Percentiles rank a stretch among this genome's conserved stretches.
phyloP scores from a whole-genome alignment of 2,113 vertebrate species.

The Psilopsiagon aurifrons region DNA sequence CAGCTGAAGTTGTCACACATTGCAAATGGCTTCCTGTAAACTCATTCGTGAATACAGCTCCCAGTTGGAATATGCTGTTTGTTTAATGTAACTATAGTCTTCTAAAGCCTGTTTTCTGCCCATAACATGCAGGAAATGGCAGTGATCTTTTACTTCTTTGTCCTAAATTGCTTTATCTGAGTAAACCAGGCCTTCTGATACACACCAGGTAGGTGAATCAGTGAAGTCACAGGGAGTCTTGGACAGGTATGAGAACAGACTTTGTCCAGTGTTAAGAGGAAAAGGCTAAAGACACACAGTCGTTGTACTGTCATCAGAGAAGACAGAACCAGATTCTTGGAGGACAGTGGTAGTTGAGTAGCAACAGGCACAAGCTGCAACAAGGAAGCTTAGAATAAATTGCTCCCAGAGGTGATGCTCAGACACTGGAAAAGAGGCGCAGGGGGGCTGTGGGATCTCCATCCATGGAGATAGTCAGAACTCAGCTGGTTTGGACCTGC shows the following conservation, averaged over 20 bases:
- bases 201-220: background rate
- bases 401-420: background rate
- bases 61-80: background rate
- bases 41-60: background rate
- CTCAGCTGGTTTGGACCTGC: background rate
- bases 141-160: background rate
- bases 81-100: background rate
- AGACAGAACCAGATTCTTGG: background rate
- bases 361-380: background rate
- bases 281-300: background rate
- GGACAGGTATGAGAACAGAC: background rate
- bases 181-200: background rate
- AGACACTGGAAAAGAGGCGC: background rate
- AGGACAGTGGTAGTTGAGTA: background rate
- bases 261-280: background rate
- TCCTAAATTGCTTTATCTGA: background rate
- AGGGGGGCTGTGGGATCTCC: background rate
- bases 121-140: background rate
- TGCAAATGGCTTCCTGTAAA: background rate
- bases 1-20: background rate
- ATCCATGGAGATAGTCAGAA: background rate
- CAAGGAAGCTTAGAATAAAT: background rate
- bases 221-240: background rate
- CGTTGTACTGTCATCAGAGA: background rate
- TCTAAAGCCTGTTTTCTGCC: background rate